Percentiles rank a stretch among this genome's conserved stretches.
These are phyloP conservation scores for Leucozona laternaria DNA, from an alignment of 2,888 invertebrate genomes.

Conservation along the genomic window DNA sequence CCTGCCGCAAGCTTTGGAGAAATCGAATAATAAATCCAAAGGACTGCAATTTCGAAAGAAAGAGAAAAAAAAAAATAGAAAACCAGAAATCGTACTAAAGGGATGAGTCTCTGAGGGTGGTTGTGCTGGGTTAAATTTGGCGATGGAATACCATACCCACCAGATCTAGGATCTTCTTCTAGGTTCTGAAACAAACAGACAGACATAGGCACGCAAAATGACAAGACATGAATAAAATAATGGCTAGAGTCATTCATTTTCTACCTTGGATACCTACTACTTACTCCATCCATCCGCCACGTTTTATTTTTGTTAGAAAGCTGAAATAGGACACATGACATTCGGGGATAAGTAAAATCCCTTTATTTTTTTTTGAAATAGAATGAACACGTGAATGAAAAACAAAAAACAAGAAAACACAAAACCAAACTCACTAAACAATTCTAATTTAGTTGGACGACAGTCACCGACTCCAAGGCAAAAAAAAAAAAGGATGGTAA, in stretches of 20 bases:
- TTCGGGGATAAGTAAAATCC: slow-evolving; percentile 53
- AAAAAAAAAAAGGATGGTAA: slow-evolving; percentile 18
- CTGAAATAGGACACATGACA: slow-evolving; percentile 59
- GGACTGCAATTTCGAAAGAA: slow-evolving; percentile 43
- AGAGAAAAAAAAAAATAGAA: not conserved
- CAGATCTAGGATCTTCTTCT: not conserved
- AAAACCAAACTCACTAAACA: slow-evolving; percentile 67
- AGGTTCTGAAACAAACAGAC: slow-evolving; percentile 26
- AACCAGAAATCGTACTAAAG: slow-evolving; percentile 8
- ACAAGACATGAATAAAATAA: slow-evolving; percentile 53
- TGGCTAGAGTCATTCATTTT: slow-evolving; percentile 70
- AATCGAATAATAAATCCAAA: slow-evolving; percentile 71
- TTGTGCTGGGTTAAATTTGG: not conserved
- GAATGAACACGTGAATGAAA: slow-evolving; percentile 3
- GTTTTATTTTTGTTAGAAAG: slow-evolving; percentile 45
- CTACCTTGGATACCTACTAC: slow-evolving; percentile 30
- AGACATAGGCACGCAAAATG: slow-evolving; percentile 42
- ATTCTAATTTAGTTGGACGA: slow-evolving; percentile 70
- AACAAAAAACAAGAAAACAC: slow-evolving; percentile 21
- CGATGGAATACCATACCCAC: not conserved
- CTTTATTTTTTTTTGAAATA: slow-evolving; percentile 34
- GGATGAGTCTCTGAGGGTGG: slow-evolving; percentile 33
- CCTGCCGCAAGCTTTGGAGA: slow-evolving; percentile 41
- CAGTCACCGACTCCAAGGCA: not conserved
- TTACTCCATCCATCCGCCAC: slow-evolving; percentile 18